Evolutionary conservation across 2,888 invertebrate genomes (phyloP), one percentile per base, ranked within the genome.

Genomic region (Macaria liturata): DNA sequence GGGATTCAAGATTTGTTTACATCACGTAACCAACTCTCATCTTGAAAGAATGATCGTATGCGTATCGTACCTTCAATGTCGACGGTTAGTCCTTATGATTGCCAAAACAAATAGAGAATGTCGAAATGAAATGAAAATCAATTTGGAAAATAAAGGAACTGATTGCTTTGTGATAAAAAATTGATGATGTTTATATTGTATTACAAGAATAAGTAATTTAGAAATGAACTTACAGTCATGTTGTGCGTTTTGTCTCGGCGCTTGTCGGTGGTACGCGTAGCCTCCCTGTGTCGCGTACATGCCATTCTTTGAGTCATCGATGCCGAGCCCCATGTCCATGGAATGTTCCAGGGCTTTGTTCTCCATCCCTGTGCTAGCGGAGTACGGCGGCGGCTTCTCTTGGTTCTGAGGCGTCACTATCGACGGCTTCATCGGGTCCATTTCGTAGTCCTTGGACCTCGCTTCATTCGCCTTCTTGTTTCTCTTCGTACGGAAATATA

Each of bases 261-360:
- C 92, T 69, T 95, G 95, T 9, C 94, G 94, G 85, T 97, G 96
- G 81, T 97, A 97, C 48, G 96, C 96, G 78, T 97, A 97, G 31
- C 97, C 97, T 59, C 96, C 95, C 75, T 97, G 97, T 32, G 95
- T 95, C 5, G 95, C 96, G 81, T 97, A 97, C 51, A 97, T 95
- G 0, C 95, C 94, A 57, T 95, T 96, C 87, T 97, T 97, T 5
- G 97, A 95, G 76, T 97, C 97, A 74, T 97, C 97, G 88, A 97
- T 93, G 6, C 95, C 95, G 57, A 97, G 83, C 2, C 96, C 96
- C 71, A 97, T 92, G 76, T 98, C 98, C 93, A 97, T 94, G 6
- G 97, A 97, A 85, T 97, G 96, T 84, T 98, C 97, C 46, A 98
- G 88, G 34, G 97, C 98, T 86, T 98, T 98, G 84, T 98, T 98